These are phyloP conservation scores for Philereme transversata DNA, from an alignment of 2,888 invertebrate genomes.

Conservation along the genomic window DNA sequence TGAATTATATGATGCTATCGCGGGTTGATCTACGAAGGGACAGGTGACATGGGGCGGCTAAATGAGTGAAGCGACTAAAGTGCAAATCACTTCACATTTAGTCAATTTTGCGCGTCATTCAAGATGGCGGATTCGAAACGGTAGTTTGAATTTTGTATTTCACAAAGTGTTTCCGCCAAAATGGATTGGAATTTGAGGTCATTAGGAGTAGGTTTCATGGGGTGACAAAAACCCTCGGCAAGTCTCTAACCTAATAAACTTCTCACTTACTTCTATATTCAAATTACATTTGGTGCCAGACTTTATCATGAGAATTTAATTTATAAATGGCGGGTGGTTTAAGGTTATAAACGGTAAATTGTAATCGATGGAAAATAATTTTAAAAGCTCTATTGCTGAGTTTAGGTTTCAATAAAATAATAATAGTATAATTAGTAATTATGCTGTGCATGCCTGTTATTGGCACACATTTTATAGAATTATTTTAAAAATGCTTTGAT, in stretches of 20 bases:
- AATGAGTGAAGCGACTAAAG: too few species aligned
- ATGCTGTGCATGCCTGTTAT: too few species aligned
- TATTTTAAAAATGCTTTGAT: too few species aligned
- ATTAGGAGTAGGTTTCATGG: background rate
- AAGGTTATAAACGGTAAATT: background rate
- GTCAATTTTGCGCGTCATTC: too few species aligned
- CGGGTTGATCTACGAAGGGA: too few species aligned
- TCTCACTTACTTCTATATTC: background rate
- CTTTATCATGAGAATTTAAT: conserved; percentile 3
- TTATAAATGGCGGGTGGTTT: conserved; percentile 7
- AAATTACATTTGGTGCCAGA: background rate
- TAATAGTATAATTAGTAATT: too few species aligned
- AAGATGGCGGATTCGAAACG: too few species aligned
- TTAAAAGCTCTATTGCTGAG: background rate
- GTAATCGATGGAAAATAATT: background rate
- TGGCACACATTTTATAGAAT: too few species aligned
- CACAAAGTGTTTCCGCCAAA: background rate
- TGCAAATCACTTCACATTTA: too few species aligned
- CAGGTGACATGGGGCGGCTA: too few species aligned
- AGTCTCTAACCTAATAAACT: background rate
- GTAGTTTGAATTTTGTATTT: background rate
- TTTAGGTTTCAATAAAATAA: too few species aligned
- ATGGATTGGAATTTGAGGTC: background rate
- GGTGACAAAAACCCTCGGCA: background rate
- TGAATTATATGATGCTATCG: too few species aligned